Evolutionary conservation across 2,113 vertebrate species (phyloP), one percentile per base, ranked within the genome.

Genomic region (Atherinomorus stipes): DNA sequence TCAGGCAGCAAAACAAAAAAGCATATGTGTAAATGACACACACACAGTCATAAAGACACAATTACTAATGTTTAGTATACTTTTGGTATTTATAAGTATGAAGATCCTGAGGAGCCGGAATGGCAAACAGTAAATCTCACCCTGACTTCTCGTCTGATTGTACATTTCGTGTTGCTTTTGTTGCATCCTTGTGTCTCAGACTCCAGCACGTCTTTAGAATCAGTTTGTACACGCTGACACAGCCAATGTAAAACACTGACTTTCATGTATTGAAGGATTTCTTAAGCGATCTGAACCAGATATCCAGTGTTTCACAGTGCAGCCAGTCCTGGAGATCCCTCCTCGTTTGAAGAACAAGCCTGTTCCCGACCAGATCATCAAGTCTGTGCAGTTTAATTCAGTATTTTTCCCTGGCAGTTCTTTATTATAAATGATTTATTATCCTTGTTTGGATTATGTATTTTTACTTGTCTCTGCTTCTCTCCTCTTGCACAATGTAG

Each of bases 301-400:
- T 71, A 98, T 99, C 79, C 98, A 99, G 87, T 99, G 98, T 84
- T 98, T 99, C 84, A 98, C 97, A 2, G 98, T 99, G 26, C 96
- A 96, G 21, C 97, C 98, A 3, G 96, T 99, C 74, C 91, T 99
- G 10, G 96, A 99, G 87, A 98, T 98, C 51, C 97, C 97, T 40
- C 94, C 95, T 1, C 94, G 93, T 52, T 93, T 99, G 91, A 97
- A 95, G 94, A 98, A 97, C 78, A 99, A 99, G 74, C 96, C 96
- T 0, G 97, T 99, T 10, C 98, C 98, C 12, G 98, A 99, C 88
- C 98, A 99, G 93, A 98, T 99, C 52, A 96, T 98, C 89, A 98
- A 99, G 98, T 99, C 87, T 95, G 95, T 88, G 50, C 49, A n/a
- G 9, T 74, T 38, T 31, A 64, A 18, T n/a, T 42, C 5, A 22